Conservation (phyloP, 2,113 vertebrate genomes). For the Pedetes capensis region DNA sequence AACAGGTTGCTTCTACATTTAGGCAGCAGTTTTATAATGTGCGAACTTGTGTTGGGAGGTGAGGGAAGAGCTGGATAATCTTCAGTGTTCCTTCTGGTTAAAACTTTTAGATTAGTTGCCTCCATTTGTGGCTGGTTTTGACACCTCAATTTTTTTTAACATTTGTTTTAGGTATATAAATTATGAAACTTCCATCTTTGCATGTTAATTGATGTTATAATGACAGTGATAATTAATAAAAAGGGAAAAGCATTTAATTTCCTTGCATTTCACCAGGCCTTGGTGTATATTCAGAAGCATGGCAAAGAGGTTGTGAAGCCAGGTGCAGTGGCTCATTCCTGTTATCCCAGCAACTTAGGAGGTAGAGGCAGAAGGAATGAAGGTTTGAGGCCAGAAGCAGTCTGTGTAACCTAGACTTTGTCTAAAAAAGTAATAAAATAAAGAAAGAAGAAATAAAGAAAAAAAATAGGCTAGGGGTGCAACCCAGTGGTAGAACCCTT, state of each 20-base stretch:
- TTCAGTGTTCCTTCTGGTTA: background rate
- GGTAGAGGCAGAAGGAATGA: too few species aligned
- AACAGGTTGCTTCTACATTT: background rate
- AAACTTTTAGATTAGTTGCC: background rate
- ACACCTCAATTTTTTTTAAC: background rate
- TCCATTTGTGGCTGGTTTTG: background rate
- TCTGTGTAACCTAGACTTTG: too few species aligned
- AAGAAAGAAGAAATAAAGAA: too few species aligned
- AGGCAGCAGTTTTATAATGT: background rate
- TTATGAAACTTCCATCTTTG: background rate
- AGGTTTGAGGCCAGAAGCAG: too few species aligned
- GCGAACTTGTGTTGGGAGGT: background rate
- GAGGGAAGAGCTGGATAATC: background rate
- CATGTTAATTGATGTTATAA: background rate
- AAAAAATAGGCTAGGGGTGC: too few species aligned
- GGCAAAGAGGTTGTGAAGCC: too few species aligned
- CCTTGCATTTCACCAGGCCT: background rate
- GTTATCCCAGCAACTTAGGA: too few species aligned
- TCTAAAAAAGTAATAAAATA: too few species aligned
- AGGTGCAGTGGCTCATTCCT: too few species aligned
- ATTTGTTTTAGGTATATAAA: conserved; percentile 32
- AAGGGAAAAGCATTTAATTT: background rate
- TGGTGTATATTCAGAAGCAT: background rate
- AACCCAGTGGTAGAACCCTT: too few species aligned
- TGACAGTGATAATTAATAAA: background rate